Base-by-base conservation (phyloP, 35 echinoderm and acorn worm genomes). In the Chiridota heheva region DNA sequence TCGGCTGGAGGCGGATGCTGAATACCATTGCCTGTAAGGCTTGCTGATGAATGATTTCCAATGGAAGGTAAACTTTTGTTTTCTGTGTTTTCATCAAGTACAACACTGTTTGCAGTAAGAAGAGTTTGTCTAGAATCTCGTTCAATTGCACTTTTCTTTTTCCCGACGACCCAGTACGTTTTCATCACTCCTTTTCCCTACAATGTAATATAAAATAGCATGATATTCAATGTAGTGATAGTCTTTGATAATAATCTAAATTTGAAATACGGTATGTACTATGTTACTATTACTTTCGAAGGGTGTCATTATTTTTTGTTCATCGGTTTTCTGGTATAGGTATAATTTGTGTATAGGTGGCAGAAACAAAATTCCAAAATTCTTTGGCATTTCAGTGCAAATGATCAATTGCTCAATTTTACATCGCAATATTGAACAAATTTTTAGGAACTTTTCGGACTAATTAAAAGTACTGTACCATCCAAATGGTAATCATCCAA, bases 171-270 rank as follows among this genome's bases (percentile, higher is more conserved):
- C 94, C 94, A 97, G 63, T 91, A 91, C 8, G 94, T 97, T 1
- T 76, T 70, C 94, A 97, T 97, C 0, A 97, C 71, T 36, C 94
- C 94, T 70, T 97, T 97, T 22, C 94, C 94, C 94, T 97, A 67
- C 22, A 72, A 32, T 29, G 61, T 25, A 73, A 82, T 26, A 5
- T 34, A 36, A 60, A 4, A 80, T 47, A 12, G 39, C n/a, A 17
- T 5, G 42, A 62, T 6, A 65, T 16, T 8, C n/a, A 8, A 8
- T 77, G 31, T 5, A 77, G 13, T 18, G 35, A 7, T 38, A 26
- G 18, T 6, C 7, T 12, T 66, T 66, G 5, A 62, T 15, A 6
- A 15, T 15, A 15, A 20, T 66, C 18, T 22, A 77, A 17, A n/a
- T 13, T 65, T 12, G 7, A 66, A 7, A 5, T 26, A 15, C 27